Evolutionary conservation across 2,797 vertebrate species (phyloP).

Genomic region (Hemitrygon akajei): DNA sequence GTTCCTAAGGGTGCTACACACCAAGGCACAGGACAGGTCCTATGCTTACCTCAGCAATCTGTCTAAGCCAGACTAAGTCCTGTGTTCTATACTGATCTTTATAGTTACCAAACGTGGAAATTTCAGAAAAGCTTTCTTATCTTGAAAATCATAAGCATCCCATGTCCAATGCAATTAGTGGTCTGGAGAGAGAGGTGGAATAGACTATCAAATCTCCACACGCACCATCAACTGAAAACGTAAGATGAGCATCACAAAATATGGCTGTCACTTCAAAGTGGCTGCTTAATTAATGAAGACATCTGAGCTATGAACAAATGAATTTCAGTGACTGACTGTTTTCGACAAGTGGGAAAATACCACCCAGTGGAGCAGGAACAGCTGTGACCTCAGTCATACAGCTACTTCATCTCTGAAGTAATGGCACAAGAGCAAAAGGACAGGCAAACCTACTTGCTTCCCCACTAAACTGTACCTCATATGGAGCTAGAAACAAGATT

Average conservation of each 20-base stretch:
- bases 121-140: neutral
- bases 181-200: slow-evolving; percentile 1
- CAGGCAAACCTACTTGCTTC: neutral
- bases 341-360: neutral
- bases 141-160: neutral
- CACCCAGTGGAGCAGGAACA: neutral
- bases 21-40: neutral
- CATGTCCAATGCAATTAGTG: neutral
- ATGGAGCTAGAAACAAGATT: too few relatives aligned
- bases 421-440: neutral
- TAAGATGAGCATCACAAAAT: neutral
- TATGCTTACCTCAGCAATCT: neutral
- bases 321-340: neutral
- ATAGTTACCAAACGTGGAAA: neutral
- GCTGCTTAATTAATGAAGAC: slow-evolving; percentile 21
- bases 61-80: neutral
- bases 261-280: slow-evolving; percentile 18
- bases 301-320: slow-evolving; percentile 1
- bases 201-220: neutral
- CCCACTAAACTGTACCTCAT: neutral
- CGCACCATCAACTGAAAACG: neutral
- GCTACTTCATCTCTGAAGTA: neutral
- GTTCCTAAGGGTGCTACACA: neutral
- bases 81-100: neutral
- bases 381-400: neutral